phyloP scores from a whole-genome alignment of 2,113 vertebrate species.

The Cichladusa arquata region DNA sequence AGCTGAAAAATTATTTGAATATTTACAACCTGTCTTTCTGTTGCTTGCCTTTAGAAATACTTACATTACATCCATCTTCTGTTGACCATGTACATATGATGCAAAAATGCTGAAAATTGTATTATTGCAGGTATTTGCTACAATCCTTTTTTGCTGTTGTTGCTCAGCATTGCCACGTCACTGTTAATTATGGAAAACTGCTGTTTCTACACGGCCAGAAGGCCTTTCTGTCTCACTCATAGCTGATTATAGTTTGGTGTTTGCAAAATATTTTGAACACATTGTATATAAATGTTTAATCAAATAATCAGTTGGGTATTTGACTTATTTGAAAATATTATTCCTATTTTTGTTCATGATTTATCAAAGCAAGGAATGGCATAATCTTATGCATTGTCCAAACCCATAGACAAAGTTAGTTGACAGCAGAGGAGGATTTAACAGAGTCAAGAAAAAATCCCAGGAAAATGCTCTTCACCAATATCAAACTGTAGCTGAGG shows the following conservation, averaged over 20 bases:
- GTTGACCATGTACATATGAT: neutral
- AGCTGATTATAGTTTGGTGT: neutral
- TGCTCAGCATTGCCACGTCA: neutral
- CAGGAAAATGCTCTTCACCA: neutral
- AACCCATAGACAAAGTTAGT: neutral
- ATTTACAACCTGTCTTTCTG: rapidly evolving
- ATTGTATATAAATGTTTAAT: neutral
- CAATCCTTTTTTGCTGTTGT: neutral
- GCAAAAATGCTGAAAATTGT: neutral
- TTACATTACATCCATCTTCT: rapidly evolving
- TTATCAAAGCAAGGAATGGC: neutral
- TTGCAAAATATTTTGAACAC: neutral
- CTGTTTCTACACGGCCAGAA: neutral
- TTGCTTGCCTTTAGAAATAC: neutral
- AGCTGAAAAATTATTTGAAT: neutral
- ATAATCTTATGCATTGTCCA: neutral
- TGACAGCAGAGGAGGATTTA: neutral
- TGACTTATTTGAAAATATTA: neutral
- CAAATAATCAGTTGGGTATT: neutral
- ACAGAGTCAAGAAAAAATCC: neutral
- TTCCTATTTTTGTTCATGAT: neutral
- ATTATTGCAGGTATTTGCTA: neutral
- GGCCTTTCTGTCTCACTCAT: neutral
- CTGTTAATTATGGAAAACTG: neutral
- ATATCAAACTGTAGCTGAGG: neutral